Conservation (phyloP, 2,797 vertebrate genomes). For the Galaxias olidus region DNA sequence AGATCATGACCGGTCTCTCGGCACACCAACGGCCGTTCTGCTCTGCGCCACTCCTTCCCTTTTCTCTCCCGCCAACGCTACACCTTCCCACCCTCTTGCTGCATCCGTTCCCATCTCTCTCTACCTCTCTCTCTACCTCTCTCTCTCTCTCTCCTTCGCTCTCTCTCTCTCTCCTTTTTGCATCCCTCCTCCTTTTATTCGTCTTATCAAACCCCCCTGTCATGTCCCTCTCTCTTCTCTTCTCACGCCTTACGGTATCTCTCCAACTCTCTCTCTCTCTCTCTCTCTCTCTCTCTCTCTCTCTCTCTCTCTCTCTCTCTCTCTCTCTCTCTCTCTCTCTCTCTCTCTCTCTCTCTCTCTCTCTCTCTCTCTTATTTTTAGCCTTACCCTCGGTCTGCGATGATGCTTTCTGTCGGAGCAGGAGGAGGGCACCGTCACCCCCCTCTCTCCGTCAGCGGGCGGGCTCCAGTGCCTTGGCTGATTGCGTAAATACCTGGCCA, state of each 20-base stretch:
- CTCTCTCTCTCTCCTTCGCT: background rate
- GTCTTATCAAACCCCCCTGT: too few species aligned
- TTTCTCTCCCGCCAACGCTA: background rate
- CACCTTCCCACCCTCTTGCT: background rate
- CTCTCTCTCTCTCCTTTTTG: background rate
- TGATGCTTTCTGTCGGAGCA: background rate
- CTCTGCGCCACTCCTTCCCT: too few species aligned
- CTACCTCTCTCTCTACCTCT: background rate
- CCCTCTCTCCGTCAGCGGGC: constrained; percentile 28
- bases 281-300: background rate
- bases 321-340: background rate
- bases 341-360: background rate
- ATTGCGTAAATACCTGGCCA: constrained; percentile 53
- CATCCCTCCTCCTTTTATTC: too few species aligned
- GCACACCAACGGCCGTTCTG: too few species aligned
- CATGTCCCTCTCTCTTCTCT: background rate
- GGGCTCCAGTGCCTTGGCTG: constrained; percentile 40
- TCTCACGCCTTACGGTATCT: background rate
- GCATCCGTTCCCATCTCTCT: background rate
- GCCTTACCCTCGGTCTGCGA: background rate
- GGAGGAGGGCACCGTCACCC: background rate
- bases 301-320: too few species aligned
- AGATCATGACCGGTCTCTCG: too few species aligned
- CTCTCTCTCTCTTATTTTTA: background rate
- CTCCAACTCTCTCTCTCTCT: background rate